Evolutionary conservation across 2,888 invertebrate species (phyloP).

Genomic region (Leptodirus hochenwartii): DNA sequence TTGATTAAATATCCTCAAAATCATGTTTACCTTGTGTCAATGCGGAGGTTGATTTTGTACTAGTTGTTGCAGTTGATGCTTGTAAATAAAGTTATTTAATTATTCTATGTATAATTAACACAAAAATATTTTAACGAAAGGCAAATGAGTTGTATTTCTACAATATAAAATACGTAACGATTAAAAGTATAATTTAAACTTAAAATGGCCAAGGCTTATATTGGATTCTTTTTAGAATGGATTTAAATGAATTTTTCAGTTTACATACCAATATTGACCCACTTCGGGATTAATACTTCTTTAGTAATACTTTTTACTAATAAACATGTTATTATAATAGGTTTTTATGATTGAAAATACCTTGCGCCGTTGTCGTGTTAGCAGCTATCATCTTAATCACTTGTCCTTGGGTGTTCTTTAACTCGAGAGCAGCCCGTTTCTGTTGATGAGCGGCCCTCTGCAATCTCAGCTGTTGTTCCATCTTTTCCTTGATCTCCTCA

Average conservation of each 20-base stretch:
- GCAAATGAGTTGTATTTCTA: too few species aligned
- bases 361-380: slow-evolving; percentile 36
- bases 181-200: too few species aligned
- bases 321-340: too few species aligned
- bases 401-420: slow-evolving; percentile 28
- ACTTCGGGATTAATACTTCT: too few species aligned
- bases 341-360: slow-evolving; percentile 29
- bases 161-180: too few species aligned
- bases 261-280: too few species aligned
- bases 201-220: too few species aligned
- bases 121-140: too few species aligned
- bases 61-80: slow-evolving; percentile 18
- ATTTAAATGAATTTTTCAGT: too few species aligned
- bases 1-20: slow-evolving; percentile 12
- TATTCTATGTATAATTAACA: too few species aligned
- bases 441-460: slow-evolving; percentile 83
- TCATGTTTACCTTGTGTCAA: slow-evolving; percentile 29
- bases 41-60: slow-evolving; percentile 23
- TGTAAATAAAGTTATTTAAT: slow-evolving; percentile 13
- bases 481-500: slow-evolving; percentile 70
- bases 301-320: too few species aligned
- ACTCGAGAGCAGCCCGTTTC: slow-evolving; percentile 55
- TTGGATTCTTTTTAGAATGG: too few species aligned
- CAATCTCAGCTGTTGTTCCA: slow-evolving; percentile 77
- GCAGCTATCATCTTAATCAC: slow-evolving; percentile 34